Percentiles rank a stretch among this genome's conserved stretches.
These are phyloP conservation scores for Zosterops japonicus DNA, from an alignment of 2,113 vertebrate genomes.

Conservation along the genomic window DNA sequence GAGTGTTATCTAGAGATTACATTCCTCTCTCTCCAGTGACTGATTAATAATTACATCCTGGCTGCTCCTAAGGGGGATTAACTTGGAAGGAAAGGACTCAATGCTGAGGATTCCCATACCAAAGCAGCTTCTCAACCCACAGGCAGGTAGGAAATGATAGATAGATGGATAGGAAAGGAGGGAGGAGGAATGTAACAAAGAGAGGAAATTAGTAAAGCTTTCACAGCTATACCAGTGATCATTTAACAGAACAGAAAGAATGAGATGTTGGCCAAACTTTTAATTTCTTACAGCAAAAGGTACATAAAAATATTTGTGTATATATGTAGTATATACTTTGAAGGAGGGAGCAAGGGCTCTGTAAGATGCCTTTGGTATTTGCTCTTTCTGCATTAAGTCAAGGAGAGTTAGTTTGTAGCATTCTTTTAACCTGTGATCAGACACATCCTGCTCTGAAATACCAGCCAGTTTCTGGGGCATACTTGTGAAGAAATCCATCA, in stretches of 20 bases:
- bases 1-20: not conserved
- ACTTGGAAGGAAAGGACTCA: not conserved
- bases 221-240: not conserved
- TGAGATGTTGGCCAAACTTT: not conserved
- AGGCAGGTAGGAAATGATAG: no score
- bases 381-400: not conserved
- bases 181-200: not conserved
- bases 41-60: not conserved
- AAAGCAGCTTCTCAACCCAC: not conserved
- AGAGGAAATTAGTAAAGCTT: not conserved
- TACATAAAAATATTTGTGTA: not conserved
- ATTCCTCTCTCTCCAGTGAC: not conserved
- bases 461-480: not conserved
- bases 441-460: not conserved
- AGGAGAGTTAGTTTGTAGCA: not conserved
- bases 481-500: not conserved
- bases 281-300: not conserved
- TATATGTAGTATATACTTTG: no score
- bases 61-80: not conserved
- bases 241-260: not conserved
- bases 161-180: not conserved
- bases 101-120: not conserved
- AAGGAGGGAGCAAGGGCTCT: not conserved
- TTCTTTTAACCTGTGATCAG: not conserved
- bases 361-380: not conserved